A percentile compares a stretch with the other conserved stretches of the same genome.
phyloP scores from a whole-genome alignment of 2,888 invertebrate genomes.

The Pristionchus entomophagus region DNA sequence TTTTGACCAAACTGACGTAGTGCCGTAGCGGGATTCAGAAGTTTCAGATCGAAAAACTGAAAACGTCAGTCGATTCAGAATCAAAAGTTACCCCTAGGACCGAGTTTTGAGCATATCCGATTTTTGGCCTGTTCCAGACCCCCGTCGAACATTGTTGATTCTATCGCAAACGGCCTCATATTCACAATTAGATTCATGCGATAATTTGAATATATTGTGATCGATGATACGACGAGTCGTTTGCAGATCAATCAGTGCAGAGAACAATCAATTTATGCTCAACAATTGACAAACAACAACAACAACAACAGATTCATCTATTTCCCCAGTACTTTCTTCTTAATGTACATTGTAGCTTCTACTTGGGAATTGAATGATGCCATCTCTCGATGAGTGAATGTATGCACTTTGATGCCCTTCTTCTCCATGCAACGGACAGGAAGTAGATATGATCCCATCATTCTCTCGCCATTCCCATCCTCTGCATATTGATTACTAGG shows the following conservation, averaged over 20 bases:
- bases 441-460: neutral
- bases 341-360: neutral
- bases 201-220: too few relatives aligned
- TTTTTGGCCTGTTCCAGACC: too few relatives aligned
- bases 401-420: neutral
- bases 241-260: neutral
- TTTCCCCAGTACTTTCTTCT: neutral
- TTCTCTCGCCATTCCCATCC: neutral
- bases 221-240: neutral
- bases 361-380: neutral
- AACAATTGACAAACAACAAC: neutral
- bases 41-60: too few relatives aligned
- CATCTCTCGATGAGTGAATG: neutral
- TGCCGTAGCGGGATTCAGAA: too few relatives aligned
- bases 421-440: neutral
- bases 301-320: neutral
- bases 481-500: neutral
- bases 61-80: too few relatives aligned
- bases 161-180: too few relatives aligned
- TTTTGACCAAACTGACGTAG: too few relatives aligned
- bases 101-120: too few relatives aligned
- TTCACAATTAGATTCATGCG: too few relatives aligned
- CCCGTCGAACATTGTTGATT: too few relatives aligned
- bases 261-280: too few relatives aligned
- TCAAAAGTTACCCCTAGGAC: too few relatives aligned